phyloP scores from a whole-genome alignment of 2,888 invertebrate species.

The Thysanoteuthis rhombus region DNA sequence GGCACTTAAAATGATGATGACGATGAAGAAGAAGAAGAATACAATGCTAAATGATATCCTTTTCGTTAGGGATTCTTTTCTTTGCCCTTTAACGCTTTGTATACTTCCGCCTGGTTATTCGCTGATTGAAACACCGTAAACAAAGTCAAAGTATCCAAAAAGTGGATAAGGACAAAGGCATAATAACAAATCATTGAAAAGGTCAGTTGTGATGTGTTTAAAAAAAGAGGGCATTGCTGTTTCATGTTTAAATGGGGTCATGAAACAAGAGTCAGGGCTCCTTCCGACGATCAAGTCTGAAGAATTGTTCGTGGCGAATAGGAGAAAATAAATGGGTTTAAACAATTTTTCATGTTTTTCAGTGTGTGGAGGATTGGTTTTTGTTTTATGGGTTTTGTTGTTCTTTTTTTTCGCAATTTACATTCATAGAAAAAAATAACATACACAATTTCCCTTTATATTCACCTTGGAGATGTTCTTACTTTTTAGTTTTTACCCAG shows the following conservation, averaged over 20 bases:
- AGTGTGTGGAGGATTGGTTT: too few species aligned
- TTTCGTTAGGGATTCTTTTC: background rate
- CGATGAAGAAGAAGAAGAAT: too few species aligned
- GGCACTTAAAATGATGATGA: too few species aligned
- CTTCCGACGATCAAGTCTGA: background rate
- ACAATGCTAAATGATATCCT: background rate
- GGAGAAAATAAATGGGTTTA: background rate
- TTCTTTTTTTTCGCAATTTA: background rate
- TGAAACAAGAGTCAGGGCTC: background rate
- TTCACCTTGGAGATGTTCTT: too few species aligned
- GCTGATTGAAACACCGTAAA: background rate
- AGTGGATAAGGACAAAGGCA: background rate
- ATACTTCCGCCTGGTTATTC: background rate
- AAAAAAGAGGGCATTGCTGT: background rate
- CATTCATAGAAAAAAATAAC: background rate
- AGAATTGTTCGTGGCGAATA: background rate
- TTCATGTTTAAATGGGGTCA: constrained; percentile 12
- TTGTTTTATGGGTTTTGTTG: too few species aligned
- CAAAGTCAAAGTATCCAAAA: background rate
- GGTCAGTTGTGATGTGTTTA: background rate
- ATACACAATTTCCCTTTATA: too few species aligned
- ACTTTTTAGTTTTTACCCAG: too few species aligned
- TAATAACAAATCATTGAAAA: background rate
- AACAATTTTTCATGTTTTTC: background rate
- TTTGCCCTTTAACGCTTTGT: background rate